Conservation (phyloP, 2,888 invertebrate species). For the Rhingia rostrata region DNA sequence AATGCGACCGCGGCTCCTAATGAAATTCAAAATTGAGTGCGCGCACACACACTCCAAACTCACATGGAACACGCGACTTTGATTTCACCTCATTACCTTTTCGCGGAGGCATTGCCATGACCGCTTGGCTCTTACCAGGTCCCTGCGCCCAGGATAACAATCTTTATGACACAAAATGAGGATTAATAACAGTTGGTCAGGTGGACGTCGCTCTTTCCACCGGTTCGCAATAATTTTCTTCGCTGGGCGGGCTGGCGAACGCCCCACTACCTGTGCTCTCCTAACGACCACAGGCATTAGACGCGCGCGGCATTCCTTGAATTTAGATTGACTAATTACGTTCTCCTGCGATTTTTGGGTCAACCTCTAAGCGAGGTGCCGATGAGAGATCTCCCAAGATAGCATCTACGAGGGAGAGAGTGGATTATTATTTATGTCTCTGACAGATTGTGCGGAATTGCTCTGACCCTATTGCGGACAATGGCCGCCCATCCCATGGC, state of each 20-base stretch:
- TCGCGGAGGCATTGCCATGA: slow-evolving; percentile 42
- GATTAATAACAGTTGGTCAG: slow-evolving; percentile 76
- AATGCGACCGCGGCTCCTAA: slow-evolving; percentile 66
- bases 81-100: slow-evolving; percentile 70
- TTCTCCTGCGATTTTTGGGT: slow-evolving; percentile 44
- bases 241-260: slow-evolving; percentile 7
- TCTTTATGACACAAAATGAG: slow-evolving; percentile 77
- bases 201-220: slow-evolving; percentile 58
- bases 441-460: slow-evolving; percentile 60
- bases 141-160: slow-evolving; percentile 73
- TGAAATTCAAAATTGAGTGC: slow-evolving; percentile 72
- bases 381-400: slow-evolving; percentile 55
- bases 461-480: slow-evolving; percentile 60
- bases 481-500: slow-evolving; percentile 36
- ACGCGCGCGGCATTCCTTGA: slow-evolving; percentile 63
- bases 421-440: slow-evolving; percentile 57
- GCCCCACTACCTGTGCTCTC: slow-evolving; percentile 20
- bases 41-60: slow-evolving; percentile 72
- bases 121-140: slow-evolving; percentile 58
- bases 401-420: slow-evolving; percentile 31
- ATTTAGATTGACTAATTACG: slow-evolving; percentile 72
- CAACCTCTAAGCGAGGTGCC: slow-evolving; percentile 42
- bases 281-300: slow-evolving; percentile 69
- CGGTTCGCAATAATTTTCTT: slow-evolving; percentile 42
- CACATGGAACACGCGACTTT: slow-evolving; percentile 74